Conservation (phyloP, 2,797 vertebrate species). For the Trichosurus vulpecula region DNA sequence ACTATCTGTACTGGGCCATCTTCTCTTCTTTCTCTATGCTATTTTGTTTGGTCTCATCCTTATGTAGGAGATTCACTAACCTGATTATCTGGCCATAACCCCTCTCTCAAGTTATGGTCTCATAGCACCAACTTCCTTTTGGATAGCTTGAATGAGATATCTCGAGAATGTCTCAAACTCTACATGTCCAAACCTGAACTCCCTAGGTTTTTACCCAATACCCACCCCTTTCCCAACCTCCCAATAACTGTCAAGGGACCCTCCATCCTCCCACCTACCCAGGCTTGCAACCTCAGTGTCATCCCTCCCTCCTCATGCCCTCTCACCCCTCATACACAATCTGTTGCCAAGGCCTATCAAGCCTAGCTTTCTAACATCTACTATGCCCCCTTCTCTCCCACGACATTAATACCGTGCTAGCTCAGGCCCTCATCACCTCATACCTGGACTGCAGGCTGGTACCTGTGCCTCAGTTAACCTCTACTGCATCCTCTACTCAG, state of each 20-base stretch:
- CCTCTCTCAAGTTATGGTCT: background rate
- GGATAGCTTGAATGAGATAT: background rate
- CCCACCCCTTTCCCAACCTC: background rate
- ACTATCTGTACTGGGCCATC: background rate
- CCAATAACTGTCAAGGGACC: too few species aligned
- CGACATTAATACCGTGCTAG: too few species aligned
- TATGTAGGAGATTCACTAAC: background rate
- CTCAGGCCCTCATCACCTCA: background rate
- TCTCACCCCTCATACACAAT: background rate
- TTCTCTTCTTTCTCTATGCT: background rate
- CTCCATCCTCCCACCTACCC: background rate
- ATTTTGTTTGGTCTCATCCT: background rate
- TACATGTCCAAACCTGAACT: background rate
- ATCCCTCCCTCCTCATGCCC: background rate
- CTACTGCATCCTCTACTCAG: background rate
- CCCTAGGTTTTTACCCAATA: background rate
- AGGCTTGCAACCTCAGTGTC: background rate
- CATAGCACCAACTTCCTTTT: background rate
- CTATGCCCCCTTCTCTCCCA: background rate
- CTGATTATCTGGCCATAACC: background rate
- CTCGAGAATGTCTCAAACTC: background rate
- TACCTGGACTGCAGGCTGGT: too few species aligned
- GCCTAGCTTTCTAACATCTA: background rate
- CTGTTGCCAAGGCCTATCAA: background rate
- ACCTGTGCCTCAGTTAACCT: too few species aligned